Evolutionary conservation across 2,888 invertebrate genomes (phyloP).

Genomic region (Xanthorhoe designata): DNA sequence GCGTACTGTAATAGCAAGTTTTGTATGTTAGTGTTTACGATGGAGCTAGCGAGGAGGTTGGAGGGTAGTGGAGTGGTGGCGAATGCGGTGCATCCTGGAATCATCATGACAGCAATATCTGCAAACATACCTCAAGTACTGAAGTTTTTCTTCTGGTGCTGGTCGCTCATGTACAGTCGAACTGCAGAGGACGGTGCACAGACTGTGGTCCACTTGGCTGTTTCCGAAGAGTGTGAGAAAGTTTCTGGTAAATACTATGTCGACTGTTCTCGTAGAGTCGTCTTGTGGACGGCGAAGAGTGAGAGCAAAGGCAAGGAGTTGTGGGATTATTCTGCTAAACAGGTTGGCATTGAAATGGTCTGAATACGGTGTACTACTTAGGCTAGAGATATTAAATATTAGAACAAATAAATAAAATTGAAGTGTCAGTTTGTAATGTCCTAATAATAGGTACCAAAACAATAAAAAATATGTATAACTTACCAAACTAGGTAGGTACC

Average conservation of each 20-base stretch:
- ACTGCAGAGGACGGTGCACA: constrained; percentile 89
- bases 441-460: no score
- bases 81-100: constrained; percentile 41
- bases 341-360: constrained; percentile 14
- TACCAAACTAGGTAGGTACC: no score
- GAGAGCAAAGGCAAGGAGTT: constrained; percentile 15
- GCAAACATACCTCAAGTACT: not conserved
- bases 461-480: no score
- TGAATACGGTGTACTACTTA: not conserved
- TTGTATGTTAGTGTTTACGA: constrained; percentile 86
- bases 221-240: constrained; percentile 87
- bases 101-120: constrained; percentile 24
- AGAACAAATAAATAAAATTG: no score
- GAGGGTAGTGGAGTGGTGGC: constrained; percentile 84
- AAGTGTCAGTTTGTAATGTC: no score
- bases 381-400: no score
- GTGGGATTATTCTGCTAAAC: constrained; percentile 34
- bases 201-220: constrained; percentile 88
- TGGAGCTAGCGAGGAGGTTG: constrained; percentile 88
- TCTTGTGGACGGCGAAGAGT: constrained; percentile 21
- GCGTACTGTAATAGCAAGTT: constrained; percentile 75
- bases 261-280: constrained; percentile 84
- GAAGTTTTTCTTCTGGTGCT: constrained; percentile 27
- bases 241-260: constrained; percentile 85
- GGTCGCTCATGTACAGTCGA: constrained; percentile 70